Conservation (phyloP, 2,888 invertebrate species). For the Tinea semifulvella region DNA sequence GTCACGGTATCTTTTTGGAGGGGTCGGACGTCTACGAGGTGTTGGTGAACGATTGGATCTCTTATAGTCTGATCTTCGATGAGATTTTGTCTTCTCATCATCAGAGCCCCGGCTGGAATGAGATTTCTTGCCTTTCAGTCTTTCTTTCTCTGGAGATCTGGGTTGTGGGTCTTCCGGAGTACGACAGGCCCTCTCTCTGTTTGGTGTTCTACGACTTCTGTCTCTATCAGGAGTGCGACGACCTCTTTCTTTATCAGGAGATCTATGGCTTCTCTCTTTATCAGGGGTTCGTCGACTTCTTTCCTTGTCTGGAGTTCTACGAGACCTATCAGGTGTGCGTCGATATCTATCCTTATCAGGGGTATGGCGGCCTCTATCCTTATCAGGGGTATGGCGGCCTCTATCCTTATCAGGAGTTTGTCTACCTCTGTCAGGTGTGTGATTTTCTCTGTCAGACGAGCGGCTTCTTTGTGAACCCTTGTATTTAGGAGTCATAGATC, state of each 20-base stretch:
- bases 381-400: not conserved
- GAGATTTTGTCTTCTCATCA: conserved; percentile 5
- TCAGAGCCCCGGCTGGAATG: conserved; percentile 34
- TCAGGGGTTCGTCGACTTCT: conserved; percentile 17
- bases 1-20: not conserved
- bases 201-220: not conserved
- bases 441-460: not conserved
- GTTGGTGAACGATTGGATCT: not conserved
- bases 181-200: not conserved
- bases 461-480: conserved; percentile 19
- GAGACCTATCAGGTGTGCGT: not conserved
- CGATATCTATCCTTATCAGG: not conserved
- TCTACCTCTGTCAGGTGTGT: conserved; percentile 18
- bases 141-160: conserved; percentile 21
- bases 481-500: conserved; percentile 33
- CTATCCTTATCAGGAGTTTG: not conserved
- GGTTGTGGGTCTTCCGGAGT: not conserved
- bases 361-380: not conserved
- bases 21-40: not conserved
- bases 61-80: not conserved
- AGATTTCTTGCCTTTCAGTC: conserved; percentile 24
- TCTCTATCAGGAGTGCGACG: not conserved
- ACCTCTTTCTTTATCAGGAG: too few species aligned
- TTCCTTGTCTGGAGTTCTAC: not conserved
- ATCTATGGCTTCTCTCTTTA: conserved; percentile 21